A percentile compares a stretch with the other conserved stretches of the same genome.
phyloP scores from a whole-genome alignment of 2,113 vertebrate genomes.

The Halcyon senegalensis region DNA sequence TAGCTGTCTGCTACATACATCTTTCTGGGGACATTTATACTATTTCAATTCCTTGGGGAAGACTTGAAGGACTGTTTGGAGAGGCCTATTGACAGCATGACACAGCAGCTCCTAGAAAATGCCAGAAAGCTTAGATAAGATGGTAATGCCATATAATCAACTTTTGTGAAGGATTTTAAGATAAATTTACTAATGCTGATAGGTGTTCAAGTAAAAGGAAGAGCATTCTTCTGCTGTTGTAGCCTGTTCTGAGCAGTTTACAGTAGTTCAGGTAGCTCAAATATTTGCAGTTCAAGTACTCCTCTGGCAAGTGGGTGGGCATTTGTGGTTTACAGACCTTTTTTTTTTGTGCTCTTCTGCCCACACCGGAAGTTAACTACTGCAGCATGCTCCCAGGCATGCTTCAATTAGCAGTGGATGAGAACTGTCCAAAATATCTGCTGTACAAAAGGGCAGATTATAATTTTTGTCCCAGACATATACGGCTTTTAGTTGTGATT shows the following conservation, averaged over 20 bases:
- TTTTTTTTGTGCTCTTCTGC: background rate
- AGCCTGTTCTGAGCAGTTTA: background rate
- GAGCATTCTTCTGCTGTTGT: background rate
- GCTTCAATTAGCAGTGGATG: background rate
- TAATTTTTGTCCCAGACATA: background rate
- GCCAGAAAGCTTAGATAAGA: background rate
- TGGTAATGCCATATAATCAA: background rate
- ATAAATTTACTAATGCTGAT: background rate
- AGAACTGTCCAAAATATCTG: background rate
- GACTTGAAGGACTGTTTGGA: background rate
- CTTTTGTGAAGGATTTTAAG: background rate
- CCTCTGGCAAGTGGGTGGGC: background rate
- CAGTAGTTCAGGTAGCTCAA: background rate
- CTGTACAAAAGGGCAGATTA: background rate
- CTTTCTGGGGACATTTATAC: background rate
- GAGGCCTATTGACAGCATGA: background rate
- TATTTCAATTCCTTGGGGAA: background rate
- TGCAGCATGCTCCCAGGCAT: background rate
- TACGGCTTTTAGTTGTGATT: fast-evolving
- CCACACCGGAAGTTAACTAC: background rate
- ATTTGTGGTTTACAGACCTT: background rate
- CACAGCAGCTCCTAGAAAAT: background rate
- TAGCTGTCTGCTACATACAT: background rate
- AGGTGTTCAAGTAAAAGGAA: background rate
- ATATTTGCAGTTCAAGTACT: background rate